These are phyloP conservation scores for Sesamia nonagrioides DNA, from an alignment of 1,140 invertebrate species.

Conservation along the genomic window DNA sequence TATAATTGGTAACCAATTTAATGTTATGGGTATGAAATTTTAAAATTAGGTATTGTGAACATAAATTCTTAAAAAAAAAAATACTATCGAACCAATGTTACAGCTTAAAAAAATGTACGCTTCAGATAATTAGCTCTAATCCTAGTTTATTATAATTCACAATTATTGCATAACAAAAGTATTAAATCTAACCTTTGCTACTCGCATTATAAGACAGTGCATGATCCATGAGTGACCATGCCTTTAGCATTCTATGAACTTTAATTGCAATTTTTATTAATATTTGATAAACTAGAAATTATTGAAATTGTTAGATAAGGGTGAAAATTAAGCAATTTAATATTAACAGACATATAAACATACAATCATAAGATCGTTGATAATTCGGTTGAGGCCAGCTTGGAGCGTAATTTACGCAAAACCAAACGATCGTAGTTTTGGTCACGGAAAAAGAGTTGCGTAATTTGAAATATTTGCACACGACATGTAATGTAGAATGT, in stretches of 20 bases:
- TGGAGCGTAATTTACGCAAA: too few relatives aligned
- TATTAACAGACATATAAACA: background rate
- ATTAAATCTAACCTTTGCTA: conserved; percentile 7
- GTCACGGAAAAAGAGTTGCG: too few relatives aligned
- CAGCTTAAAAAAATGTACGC: conserved; percentile 68
- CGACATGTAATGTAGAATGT: too few relatives aligned
- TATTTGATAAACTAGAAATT: background rate
- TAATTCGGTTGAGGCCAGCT: too few relatives aligned
- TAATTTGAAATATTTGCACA: too few relatives aligned
- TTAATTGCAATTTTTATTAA: background rate
- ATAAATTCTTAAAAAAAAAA: conserved; percentile 69
- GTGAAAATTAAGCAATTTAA: background rate
- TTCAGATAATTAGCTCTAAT: conserved; percentile 56
- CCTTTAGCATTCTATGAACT: conserved; percentile 6
- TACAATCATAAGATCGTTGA: too few relatives aligned
- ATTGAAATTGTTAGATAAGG: background rate
- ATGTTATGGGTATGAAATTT: too few relatives aligned
- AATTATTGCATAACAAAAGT: conserved; percentile 35
- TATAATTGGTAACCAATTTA: too few relatives aligned
- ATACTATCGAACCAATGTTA: conserved; percentile 70
- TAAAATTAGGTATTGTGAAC: too few relatives aligned
- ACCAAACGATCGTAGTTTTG: too few relatives aligned
- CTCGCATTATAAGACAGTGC: conserved; percentile 1
- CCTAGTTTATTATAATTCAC: conserved; percentile 41
- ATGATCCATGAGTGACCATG: too few relatives aligned